Base-by-base conservation (phyloP, 2,888 invertebrate species). In the Trissolcus brochymenae region DNA sequence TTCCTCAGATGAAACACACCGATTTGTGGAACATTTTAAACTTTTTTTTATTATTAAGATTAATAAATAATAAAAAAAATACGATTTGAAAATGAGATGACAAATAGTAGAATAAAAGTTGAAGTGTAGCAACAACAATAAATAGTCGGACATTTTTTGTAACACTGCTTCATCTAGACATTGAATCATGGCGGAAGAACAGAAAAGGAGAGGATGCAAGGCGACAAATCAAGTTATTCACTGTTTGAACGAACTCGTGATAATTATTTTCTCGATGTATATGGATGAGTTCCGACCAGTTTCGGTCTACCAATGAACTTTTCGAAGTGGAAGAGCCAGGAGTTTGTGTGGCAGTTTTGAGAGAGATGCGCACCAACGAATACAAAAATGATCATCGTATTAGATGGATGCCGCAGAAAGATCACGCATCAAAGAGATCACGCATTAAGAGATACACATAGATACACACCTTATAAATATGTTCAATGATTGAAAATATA, bases 231-330 rank as follows among this genome's bases (percentile, higher is more conserved):
- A 82, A 85, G 86, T 87, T 86, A 87, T 87, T 86, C 87, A 83
- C 81, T 79, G 83, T 79, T 83, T 81, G 83, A 84, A 81, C 82
- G 78, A 83, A 82, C 74, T 78, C 81, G 74, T 82, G 84, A 87
- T 87, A 88, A 88, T 87, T 87, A 88, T 88, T 88, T 88, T 87
- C 84, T 68, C 84, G 84, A 87, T 88, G 87, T 87, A 87, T 88
- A 88, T 88, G 87, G 85, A 87, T 87, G 88, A 88, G 86, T 82
- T 81, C 81, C 67, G 77, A 81, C 84, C 85, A 82, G 79, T 82
- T 81, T 80, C 81, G 79, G 73, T 71, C 65, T 77, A 73, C 79
- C 73, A 68, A 67, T 59, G 68, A 67, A 53, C 61, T 50, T 59
- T 43, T 51, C 66, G 55, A 71, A 61, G 53, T 56, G 62, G 65